Evolutionary conservation across 2,888 invertebrate genomes (phyloP), one percentile per base, ranked within the genome.

Genomic region (Acleris holmiana): DNA sequence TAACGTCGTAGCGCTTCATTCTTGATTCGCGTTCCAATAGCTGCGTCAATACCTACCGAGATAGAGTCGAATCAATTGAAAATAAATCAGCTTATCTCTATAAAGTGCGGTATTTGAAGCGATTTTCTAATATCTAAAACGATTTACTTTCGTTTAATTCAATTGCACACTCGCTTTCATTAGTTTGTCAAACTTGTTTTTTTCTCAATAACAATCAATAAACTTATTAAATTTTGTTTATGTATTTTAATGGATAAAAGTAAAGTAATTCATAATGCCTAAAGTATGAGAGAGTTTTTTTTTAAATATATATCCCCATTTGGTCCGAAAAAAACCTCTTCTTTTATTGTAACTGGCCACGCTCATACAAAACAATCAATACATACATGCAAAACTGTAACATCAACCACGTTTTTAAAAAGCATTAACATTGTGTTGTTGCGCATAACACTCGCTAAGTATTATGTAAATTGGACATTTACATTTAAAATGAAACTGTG

Each of bases 21-120:
- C 70, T 68, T 68, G 72, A 77, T 82, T 81, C 76, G 71, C 75
- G 77, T 78, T 78, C 71, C 44, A 17, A 44, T 44, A 44, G 44
- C 44, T 35, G n/a, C 6, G 44, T 6, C 17, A 74, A 75, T 75
- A 69, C 71, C 72, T 75, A 69, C 71, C 72, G 73, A 73, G 35
- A 67, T 73, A 68, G 70, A 73, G 73, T 72, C 68, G 68, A 72
- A 75, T 35, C 13, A 35, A 35, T 35, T 69, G 72, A 68, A 73
- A 67, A 64, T 67, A 67, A 66, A 69, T 54, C 35, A 59, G 58
- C 44, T 67, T 58, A 64, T 60, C 62, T 60, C 62, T 59, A 59
- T 65, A 59, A 59, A 64, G 29, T 56, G 44, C 48, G 64, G 54
- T 21, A 49, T 59, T 54, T 21, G 58, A 35, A 57, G 35, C 47